Base-by-base conservation (phyloP, 2,797 vertebrate genomes). In the Siniperca obscura region DNA sequence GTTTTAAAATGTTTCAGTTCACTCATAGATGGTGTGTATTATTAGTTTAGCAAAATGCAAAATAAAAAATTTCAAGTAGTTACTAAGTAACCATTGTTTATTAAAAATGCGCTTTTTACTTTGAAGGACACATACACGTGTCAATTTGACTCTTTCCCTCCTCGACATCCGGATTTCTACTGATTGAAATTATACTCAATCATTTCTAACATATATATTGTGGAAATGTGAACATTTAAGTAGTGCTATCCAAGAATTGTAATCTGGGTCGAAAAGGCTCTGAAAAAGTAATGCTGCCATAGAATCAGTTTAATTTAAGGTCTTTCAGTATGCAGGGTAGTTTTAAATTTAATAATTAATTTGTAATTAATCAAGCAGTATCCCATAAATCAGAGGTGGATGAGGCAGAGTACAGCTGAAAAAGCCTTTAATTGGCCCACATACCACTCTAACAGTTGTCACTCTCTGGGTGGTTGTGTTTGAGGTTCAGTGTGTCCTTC, bases 401-500 rank as follows among this genome's bases (percentile, higher is more conserved):
- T 73, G 8, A 36, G 38, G 21, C n/a, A 27, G 40, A 25, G 10
- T 30, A n/a, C 21, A n/a, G 42, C 13, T 36, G 40, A 16, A 56
- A 53, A 61, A 16, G 16, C 12, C 4, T 65, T 7, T 38, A 27
- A 46, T 13, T 44, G 46, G 34, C 34, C 57, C 65, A 40, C 34
- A 52, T 25, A 12, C 8, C 16, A 21, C 66, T 68, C 30, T 36
- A 42, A 46, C 74, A 57, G 40, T 46, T 56, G 19, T 56, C 9
- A n/a, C 62, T 76, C 46, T 52, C 72, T 55, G 48, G 61, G 38
- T 53, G 73, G 61, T 16, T 46, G 50, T 60, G 46, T 74, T 21
- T 42, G 14, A 40, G 50, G 38, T 60, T 82, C 53, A 76, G 46
- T n/a, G 12, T 77, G 74, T 73, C 36, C 46, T 74, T 30, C 2